Percentiles rank a stretch among this genome's conserved stretches.
These are phyloP conservation scores for Oryzias curvinotus DNA, from an alignment of 2,113 vertebrate species.

Conservation along the genomic window DNA sequence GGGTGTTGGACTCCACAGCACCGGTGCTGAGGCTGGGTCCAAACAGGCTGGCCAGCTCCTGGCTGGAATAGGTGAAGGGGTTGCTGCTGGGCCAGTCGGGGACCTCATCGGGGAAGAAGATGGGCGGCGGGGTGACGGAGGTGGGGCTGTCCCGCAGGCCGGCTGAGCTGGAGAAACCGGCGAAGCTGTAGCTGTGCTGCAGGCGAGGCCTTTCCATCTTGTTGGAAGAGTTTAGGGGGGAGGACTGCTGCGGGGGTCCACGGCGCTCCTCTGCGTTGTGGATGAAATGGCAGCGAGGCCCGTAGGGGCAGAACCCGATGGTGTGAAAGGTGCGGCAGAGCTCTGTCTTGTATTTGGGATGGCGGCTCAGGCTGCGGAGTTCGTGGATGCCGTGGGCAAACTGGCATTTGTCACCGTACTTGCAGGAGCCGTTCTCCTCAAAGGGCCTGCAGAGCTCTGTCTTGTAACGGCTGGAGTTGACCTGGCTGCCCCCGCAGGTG, in stretches of 20 bases:
- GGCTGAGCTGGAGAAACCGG: slow-evolving; percentile 88
- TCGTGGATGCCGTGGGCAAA: slow-evolving; percentile 97
- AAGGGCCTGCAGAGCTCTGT: slow-evolving; percentile 97
- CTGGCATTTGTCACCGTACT: slow-evolving; percentile 98
- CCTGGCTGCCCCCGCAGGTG: slow-evolving; percentile 82
- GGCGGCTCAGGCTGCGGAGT: slow-evolving; percentile 95
- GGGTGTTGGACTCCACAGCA: slow-evolving; percentile 75
- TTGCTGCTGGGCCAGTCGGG: slow-evolving; percentile 93
- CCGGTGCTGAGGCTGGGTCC: slow-evolving; percentile 86
- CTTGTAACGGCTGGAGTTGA: slow-evolving; percentile 99
- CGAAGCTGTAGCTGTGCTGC: slow-evolving; percentile 98
- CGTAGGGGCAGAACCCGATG: slow-evolving; percentile 96
- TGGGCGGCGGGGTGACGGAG: slow-evolving; percentile 94
- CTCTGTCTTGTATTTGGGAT: slow-evolving; percentile 99
- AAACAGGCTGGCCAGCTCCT: slow-evolving; percentile 96
- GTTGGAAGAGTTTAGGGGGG: slow-evolving; percentile 78
- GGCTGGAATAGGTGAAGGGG: slow-evolving; percentile 98
- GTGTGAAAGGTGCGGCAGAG: slow-evolving; percentile 99
- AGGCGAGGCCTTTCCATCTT: slow-evolving; percentile 90
- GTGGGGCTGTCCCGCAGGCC: slow-evolving; percentile 96
- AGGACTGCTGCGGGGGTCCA: slow-evolving; percentile 79
- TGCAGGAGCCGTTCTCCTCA: slow-evolving; percentile 96
- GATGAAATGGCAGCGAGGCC: slow-evolving; percentile 98
- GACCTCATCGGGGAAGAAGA: slow-evolving; percentile 90
- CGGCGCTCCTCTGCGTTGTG: slow-evolving; percentile 97